Conservation (phyloP, 1,140 invertebrate genomes). For the Scaptomyza graminum region DNA sequence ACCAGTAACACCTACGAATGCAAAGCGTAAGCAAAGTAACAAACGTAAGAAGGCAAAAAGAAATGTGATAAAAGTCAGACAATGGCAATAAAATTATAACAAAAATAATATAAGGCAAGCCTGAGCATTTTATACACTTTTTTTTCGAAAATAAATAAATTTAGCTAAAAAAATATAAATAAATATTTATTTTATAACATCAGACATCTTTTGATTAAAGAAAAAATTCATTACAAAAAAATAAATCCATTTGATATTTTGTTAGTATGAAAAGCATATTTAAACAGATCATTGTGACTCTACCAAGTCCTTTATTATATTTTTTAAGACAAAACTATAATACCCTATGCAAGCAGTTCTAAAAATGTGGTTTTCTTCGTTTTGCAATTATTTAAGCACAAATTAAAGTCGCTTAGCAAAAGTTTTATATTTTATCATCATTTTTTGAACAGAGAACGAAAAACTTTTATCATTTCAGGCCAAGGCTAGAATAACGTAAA, state of each 20-base stretch:
- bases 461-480: conserved; percentile 9
- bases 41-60: conserved; percentile 34
- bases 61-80: conserved; percentile 48
- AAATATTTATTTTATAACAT: no score
- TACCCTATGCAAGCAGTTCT: no score
- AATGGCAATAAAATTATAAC: conserved; percentile 17
- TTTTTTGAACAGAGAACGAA: conserved; percentile 25
- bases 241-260: no score
- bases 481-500: conserved; percentile 14
- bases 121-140: no score
- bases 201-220: no score
- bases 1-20: conserved; percentile 33
- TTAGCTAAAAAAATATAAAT: no score
- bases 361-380: no score
- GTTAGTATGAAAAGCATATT: no score
- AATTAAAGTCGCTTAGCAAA: background rate
- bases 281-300: no score
- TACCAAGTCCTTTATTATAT: no score
- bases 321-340: no score
- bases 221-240: no score
- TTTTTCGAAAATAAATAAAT: background rate
- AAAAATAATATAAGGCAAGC: background rate
- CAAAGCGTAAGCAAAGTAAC: conserved; percentile 13
- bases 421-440: conserved; percentile 7
- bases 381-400: background rate